Evolutionary conservation across 2,888 invertebrate species (phyloP).

Genomic region (Ctena decussata): DNA sequence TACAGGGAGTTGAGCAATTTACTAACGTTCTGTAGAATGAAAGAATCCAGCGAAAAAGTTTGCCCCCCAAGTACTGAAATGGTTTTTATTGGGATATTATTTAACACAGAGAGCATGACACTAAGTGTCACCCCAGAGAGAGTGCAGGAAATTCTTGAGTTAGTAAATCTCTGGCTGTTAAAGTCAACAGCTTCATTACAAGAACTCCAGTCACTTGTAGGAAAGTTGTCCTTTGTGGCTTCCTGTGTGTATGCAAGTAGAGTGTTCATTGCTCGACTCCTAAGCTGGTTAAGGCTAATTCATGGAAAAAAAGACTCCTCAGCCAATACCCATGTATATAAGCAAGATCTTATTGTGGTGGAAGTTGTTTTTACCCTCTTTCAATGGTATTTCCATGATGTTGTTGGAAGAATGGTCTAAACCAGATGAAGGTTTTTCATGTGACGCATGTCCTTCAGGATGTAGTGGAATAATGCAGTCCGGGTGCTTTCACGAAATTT

Average conservation of each 20-base stretch:
- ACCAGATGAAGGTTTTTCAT: background rate
- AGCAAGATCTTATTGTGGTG: background rate
- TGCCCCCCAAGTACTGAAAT: background rate
- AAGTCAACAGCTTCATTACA: background rate
- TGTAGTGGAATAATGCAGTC: background rate
- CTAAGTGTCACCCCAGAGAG: background rate
- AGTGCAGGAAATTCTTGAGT: too few species aligned
- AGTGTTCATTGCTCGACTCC: background rate
- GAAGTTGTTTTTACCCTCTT: background rate
- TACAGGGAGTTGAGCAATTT: background rate
- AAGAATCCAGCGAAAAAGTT: background rate
- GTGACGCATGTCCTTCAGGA: background rate
- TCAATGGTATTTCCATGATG: slow-evolving; percentile 6
- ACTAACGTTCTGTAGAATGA: background rate
- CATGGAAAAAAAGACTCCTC: background rate
- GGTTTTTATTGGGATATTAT: background rate
- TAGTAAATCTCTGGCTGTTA: background rate
- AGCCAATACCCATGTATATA: background rate
- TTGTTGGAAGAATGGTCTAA: background rate
- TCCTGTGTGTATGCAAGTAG: background rate
- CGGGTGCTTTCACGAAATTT: background rate
- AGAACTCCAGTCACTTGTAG: background rate
- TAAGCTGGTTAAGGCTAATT: background rate
- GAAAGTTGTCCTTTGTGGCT: background rate
- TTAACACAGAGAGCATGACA: background rate